Evolutionary conservation across 2,888 invertebrate genomes (phyloP), one percentile per base, ranked within the genome.

Genomic region (Apocheima hispidaria): DNA sequence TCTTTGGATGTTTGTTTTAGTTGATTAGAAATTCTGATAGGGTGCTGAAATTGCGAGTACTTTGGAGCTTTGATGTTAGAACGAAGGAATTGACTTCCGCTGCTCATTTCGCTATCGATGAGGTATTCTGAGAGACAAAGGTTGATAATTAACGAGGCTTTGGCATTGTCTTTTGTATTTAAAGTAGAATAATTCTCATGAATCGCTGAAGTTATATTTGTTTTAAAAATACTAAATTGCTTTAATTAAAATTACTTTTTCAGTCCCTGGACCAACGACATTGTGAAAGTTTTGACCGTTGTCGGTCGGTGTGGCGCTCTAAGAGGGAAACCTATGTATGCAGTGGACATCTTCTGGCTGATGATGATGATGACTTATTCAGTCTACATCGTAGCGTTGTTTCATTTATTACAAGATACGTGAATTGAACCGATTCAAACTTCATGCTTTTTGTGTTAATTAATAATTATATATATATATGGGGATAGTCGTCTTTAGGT

Each of bases 1-100:
- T 56, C 41, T 61, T 52, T 50, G 51, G 51, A 55, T 52, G 48
- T 52, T 56, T 56, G 56, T 20, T 26, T 36, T 20, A 55, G 46
- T 20, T 26, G 50, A 55, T 50, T 46, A 46, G 7, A 30, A 55
- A 61, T 55, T 61, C n/a, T 55, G 50, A 54, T 55, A 9, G 50
- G 20, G 48, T 50, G 43, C 43, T 54, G 2, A 33, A 38, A 16
- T 26, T 52, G 33, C 9, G 26, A 46, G 30, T 12, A 28, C n/a
- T 30, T 23, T 21, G 26, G 9, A 2, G 40, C 52, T 40, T 40
- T 44, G 48, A 57, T 43, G 41, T 57, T 48, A 33, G 5, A 43
- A 21, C 1, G 16, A 21, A 26, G 3, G 30, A 30, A 46, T 33
- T 18, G 46, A 33, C 46, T 46, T 30, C n/a, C 26, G n/a, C 4